Evolutionary conservation across 2,113 vertebrate genomes (phyloP), one percentile per base, ranked within the genome.

Genomic region (Oxygymnocypris stewartii): DNA sequence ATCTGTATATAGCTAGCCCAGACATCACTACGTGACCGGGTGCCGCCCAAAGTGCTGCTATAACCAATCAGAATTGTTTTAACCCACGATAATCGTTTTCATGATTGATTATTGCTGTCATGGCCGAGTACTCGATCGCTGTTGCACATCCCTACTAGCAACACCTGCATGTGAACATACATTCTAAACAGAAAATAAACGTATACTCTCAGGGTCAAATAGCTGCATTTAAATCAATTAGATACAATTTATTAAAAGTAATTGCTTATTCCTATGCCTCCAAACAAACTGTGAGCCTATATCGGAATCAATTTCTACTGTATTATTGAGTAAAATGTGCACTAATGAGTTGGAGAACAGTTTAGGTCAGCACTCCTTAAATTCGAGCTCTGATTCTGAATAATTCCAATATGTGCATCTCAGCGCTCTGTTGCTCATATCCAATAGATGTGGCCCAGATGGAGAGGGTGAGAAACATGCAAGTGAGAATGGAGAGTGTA

Each of bases 381-480:
- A 73, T 18, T 78, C 14, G 71, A 88, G 71, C 31, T 59, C 73
- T 59, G 14, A 71, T 40, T 59, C 73, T 59, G 14, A 77, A 57
- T 71, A 42, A 59, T 82, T 69, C 13, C 54, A 25, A 76, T 54
- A 74, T 44, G 61, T 82, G 73, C 78, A 76, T 71, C 44, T 81
- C 25, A 81, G 59, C 37, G 49, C 49, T 79, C 81, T 54, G 20
- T n/a, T 84, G 61, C 40, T 61, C 23, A 23, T 9, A 76, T 78
- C 49, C 76, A 87, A 47, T 79, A 87, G 82, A 87, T 88, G 74
- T 87, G 78, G 85, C 73, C 73, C 87, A 88, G 89, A 90, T 88
- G 85, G 89, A 74, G 57, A 57, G 63, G 78, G 87, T 85, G 82
- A 87, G 85, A 75, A 75, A 87, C 77, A 79, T 74, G 83, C 79